Evolutionary conservation across 2,888 invertebrate genomes (phyloP).

Genomic region (Paralinhomoeus sp.): DNA sequence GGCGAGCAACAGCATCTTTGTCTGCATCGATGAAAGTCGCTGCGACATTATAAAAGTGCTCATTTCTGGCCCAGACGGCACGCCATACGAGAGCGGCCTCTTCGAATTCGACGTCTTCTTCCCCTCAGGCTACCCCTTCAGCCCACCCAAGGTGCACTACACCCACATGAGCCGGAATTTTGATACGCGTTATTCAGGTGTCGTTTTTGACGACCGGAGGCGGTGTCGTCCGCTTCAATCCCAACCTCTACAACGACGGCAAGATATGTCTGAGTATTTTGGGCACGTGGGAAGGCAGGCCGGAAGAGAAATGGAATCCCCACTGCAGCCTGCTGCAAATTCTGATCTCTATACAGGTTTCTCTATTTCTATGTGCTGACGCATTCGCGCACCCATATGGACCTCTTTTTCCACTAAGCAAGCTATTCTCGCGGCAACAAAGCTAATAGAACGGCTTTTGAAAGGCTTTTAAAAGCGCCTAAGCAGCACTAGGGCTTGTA

Average conservation of each 20-base stretch:
- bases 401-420: too few species aligned
- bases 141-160: not conserved
- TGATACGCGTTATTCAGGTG: too few species aligned
- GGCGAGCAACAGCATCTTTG: conserved; percentile 20
- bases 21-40: conserved; percentile 22
- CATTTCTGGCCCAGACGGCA: conserved; percentile 36
- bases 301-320: conserved; percentile 25
- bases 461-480: too few species aligned
- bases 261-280: conserved; percentile 27
- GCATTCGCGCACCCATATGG: too few species aligned
- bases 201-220: conserved; percentile 6
- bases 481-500: too few species aligned
- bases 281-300: conserved; percentile 25
- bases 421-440: too few species aligned
- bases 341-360: conserved; percentile 22
- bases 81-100: conserved; percentile 38
- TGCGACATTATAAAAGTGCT: conserved; percentile 18
- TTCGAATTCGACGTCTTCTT: conserved; percentile 28
- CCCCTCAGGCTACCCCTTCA: conserved; percentile 9
- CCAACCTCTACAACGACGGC: conserved; percentile 40
- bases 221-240: conserved; percentile 39
- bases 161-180: not conserved
- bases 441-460: too few species aligned
- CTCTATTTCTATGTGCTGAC: too few species aligned
- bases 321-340: conserved; percentile 23